Percentiles rank a stretch among this genome's conserved stretches.
Conservation (phyloP, 1,140 invertebrate genomes). For the Lasioglossum albipes region DNA sequence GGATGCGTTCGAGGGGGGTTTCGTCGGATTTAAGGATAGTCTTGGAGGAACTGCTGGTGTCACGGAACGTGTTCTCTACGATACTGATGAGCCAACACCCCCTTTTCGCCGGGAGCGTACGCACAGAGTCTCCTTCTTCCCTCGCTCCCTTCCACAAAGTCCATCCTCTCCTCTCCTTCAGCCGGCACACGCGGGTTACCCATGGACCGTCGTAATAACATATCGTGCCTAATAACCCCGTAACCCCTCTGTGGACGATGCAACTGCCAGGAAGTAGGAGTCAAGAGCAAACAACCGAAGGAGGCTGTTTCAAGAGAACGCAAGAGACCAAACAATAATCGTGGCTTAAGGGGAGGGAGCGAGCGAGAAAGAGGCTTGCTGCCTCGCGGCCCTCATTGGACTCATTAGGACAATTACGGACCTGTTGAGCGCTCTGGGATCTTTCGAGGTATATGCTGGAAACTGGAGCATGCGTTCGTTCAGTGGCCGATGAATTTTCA, state of each 20-base stretch:
- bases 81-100: slow-evolving; percentile 60
- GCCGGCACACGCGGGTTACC: background rate
- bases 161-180: background rate
- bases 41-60: slow-evolving; percentile 25
- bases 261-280: slow-evolving; percentile 47
- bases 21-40: background rate
- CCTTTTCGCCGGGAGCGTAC: slow-evolving; percentile 42
- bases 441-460: slow-evolving; percentile 25
- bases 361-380: background rate
- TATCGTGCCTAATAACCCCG: slow-evolving; percentile 27
- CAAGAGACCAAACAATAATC: slow-evolving; percentile 35
- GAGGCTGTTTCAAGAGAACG: slow-evolving; percentile 23
- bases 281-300: slow-evolving; percentile 40
- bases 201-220: slow-evolving; percentile 24
- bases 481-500: background rate
- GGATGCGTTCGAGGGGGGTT: background rate
- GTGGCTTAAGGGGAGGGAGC: background rate
- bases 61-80: slow-evolving; percentile 49
- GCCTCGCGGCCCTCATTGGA: slow-evolving; percentile 19
- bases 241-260: slow-evolving; percentile 22
- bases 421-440: slow-evolving; percentile 5
- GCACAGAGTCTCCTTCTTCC: slow-evolving; percentile 25
- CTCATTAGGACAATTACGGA: slow-evolving; percentile 47
- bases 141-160: background rate
- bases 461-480: slow-evolving; percentile 11